Evolutionary conservation across 1,140 invertebrate genomes (phyloP).

Genomic region (Nymphalis io): DNA sequence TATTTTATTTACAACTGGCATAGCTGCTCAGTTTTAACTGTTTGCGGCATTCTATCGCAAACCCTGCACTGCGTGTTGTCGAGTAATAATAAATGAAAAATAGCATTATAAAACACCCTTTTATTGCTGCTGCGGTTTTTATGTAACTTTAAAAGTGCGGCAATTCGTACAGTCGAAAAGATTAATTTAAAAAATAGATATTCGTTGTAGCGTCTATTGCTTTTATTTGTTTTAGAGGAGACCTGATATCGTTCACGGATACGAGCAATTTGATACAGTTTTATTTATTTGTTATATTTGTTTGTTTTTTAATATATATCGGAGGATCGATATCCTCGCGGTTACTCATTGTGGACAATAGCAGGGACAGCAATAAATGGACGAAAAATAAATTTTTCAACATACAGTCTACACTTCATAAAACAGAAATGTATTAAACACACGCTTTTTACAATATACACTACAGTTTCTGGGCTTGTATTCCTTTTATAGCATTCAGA

Average conservation of each 20-base stretch:
- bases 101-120: conserved; percentile 44
- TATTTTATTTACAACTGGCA: neutral
- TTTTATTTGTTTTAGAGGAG: neutral
- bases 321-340: too few species aligned
- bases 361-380: too few species aligned
- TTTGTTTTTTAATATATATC: too few species aligned
- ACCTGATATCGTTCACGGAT: neutral
- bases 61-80: conserved; percentile 44
- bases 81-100: conserved; percentile 48
- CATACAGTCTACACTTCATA: too few species aligned
- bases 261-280: neutral
- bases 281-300: too few species aligned
- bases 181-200: conserved; percentile 21
- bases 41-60: neutral
- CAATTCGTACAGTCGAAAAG: conserved; percentile 23
- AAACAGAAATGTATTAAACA: too few species aligned
- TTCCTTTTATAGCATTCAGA: too few species aligned
- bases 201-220: neutral
- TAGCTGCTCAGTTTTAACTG: neutral
- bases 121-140: conserved; percentile 39
- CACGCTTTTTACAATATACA: too few species aligned
- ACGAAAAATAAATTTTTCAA: too few species aligned
- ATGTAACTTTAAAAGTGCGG: conserved; percentile 23
- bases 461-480: too few species aligned
- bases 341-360: too few species aligned